These are phyloP conservation scores for Microcebus murinus DNA, from an alignment of 2,113 vertebrate genomes.

Conservation along the genomic window DNA sequence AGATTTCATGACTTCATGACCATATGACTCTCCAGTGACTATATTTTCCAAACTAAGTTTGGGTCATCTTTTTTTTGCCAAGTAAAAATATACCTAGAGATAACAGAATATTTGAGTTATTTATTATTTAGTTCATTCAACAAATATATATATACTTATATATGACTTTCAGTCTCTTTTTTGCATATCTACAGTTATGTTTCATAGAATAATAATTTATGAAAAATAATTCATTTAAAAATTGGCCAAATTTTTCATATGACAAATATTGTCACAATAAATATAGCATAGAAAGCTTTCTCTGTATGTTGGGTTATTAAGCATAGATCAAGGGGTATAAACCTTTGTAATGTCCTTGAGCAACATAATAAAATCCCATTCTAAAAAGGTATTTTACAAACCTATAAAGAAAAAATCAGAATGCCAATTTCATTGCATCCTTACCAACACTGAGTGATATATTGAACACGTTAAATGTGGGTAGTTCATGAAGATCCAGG, in stretches of 20 bases:
- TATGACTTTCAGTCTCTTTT: background rate
- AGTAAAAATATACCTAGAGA: conserved; percentile 20
- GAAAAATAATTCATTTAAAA: background rate
- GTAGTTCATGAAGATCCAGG: background rate
- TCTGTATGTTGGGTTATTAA: background rate
- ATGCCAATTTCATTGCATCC: background rate
- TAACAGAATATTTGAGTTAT: conserved; percentile 18
- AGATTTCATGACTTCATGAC: conserved; percentile 63
- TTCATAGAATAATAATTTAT: background rate
- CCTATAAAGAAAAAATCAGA: background rate
- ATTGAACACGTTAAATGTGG: background rate
- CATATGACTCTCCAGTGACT: background rate
- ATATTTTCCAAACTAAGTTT: conserved; percentile 47
- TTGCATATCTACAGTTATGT: background rate
- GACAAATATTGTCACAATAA: background rate
- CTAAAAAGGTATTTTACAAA: conserved; percentile 13
- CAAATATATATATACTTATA: background rate
- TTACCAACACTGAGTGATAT: background rate
- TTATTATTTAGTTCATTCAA: conserved; percentile 28
- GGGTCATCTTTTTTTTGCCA: conserved; percentile 5
- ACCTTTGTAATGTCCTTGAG: background rate
- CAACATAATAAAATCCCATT: conserved; percentile 24
- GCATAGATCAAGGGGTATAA: background rate
- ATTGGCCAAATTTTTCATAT: background rate
- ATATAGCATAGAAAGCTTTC: background rate